Evolutionary conservation across 2,888 invertebrate species (phyloP).

Genomic region (Auanema sp.): DNA sequence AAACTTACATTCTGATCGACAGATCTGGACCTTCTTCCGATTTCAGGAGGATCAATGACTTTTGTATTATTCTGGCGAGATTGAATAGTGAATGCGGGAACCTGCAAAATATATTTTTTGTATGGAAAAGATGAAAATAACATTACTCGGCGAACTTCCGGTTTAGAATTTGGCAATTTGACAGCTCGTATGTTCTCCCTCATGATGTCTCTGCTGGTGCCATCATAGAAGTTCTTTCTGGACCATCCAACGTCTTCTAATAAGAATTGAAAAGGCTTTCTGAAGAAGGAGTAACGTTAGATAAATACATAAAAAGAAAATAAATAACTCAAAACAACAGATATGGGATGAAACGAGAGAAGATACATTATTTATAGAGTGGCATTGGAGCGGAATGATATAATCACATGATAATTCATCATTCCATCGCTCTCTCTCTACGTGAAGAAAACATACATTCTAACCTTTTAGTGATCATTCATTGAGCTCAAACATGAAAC

Average conservation of each 20-base stretch:
- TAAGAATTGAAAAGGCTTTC: slow-evolving; percentile 14
- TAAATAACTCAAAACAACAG: too few relatives aligned
- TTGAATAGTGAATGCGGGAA: slow-evolving; percentile 15
- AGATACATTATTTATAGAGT: too few relatives aligned
- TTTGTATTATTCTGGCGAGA: slow-evolving; percentile 12
- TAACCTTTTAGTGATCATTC: too few relatives aligned
- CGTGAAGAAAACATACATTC: too few relatives aligned
- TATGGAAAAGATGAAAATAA: too few relatives aligned
- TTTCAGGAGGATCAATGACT: slow-evolving; percentile 5
- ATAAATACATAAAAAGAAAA: too few relatives aligned
- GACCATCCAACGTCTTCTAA: slow-evolving; percentile 18
- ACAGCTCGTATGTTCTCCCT: slow-evolving; percentile 35
- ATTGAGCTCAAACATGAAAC: too few relatives aligned
- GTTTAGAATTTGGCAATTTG: slow-evolving; percentile 27
- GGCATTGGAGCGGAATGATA: too few relatives aligned
- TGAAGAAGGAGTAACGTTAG: slow-evolving; percentile 2
- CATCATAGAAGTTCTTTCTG: slow-evolving; percentile 23
- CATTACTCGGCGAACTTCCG: slow-evolving; percentile 11
- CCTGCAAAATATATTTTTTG: slow-evolving; percentile 2
- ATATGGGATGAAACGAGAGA: too few relatives aligned
- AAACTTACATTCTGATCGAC: slow-evolving; percentile 8
- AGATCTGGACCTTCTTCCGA: slow-evolving; percentile 14
- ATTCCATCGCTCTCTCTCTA: too few relatives aligned
- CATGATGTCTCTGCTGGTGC: slow-evolving; percentile 33
- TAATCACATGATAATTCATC: too few relatives aligned